Evolutionary conservation across 2,888 invertebrate species (phyloP).

Genomic region (Schizaphis graminum): DNA sequence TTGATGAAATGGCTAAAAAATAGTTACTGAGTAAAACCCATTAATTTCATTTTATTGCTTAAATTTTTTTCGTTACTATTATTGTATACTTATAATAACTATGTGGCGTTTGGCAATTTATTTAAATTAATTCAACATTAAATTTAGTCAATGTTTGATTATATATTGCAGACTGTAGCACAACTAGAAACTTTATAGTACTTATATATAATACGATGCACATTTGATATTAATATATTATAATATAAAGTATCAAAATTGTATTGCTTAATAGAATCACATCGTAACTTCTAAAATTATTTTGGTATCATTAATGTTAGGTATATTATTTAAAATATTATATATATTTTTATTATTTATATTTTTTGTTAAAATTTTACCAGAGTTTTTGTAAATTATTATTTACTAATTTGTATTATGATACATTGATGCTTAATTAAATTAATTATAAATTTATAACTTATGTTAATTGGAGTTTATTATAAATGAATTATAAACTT

Average conservation of each 20-base stretch:
- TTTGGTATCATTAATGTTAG: neutral
- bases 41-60: conserved; percentile 62
- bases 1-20: conserved; percentile 29
- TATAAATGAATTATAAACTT: neutral
- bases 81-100: neutral
- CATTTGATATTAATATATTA: neutral
- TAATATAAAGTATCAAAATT: neutral
- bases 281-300: neutral
- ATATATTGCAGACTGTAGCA: neutral
- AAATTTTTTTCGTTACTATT: conserved; percentile 17
- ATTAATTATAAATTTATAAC: neutral
- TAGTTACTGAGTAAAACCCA: conserved; percentile 32
- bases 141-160: neutral
- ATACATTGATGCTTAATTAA: neutral
- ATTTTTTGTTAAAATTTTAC: neutral
- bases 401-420: neutral
- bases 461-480: neutral
- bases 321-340: neutral
- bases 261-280: neutral
- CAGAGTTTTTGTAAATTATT: neutral
- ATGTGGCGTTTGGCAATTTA: neutral
- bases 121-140: conserved; percentile 40
- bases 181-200: neutral
- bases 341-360: neutral
- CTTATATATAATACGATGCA: neutral